Evolutionary conservation across 2,797 vertebrate genomes (phyloP).

Genomic region (Gymnothorax javanicus): DNA sequence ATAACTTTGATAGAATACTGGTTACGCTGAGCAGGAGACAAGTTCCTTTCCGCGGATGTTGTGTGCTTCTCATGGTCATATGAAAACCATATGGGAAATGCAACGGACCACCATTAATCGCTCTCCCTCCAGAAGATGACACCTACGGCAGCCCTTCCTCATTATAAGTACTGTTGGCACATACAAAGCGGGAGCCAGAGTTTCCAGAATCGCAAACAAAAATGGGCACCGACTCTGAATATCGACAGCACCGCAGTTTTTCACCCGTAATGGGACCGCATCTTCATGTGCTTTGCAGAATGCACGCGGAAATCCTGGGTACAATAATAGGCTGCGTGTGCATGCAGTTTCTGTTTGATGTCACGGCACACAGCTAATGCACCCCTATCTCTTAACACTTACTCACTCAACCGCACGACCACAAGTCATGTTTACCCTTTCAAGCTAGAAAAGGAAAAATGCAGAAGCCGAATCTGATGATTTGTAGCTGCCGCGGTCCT

Average conservation of each 20-base stretch:
- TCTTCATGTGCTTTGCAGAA: slow-evolving; percentile 9
- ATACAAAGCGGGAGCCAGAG: not conserved
- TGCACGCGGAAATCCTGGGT: not conserved
- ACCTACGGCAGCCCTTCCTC: not conserved
- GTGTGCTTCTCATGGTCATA: not conserved
- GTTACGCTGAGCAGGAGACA: not conserved
- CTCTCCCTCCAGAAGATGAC: not conserved
- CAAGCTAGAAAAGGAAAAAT: slow-evolving; percentile 75
- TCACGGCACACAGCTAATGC: slow-evolving; percentile 48
- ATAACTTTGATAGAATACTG: not conserved
- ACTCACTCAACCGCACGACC: slow-evolving; percentile 51
- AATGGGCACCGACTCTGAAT: not conserved
- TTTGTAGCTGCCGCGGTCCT: slow-evolving; percentile 47
- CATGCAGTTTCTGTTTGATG: slow-evolving; percentile 30
- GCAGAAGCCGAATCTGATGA: slow-evolving; percentile 56
- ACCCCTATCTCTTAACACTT: slow-evolving; percentile 57
- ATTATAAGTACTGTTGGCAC: not conserved
- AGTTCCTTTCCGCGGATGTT: not conserved
- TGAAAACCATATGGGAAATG: not conserved
- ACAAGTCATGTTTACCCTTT: slow-evolving; percentile 69
- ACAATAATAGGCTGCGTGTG: slow-evolving; percentile 9
- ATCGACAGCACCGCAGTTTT: not conserved
- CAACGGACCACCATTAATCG: not conserved
- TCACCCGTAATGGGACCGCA: not conserved
- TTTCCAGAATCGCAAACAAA: not conserved